Evolutionary conservation across 1,140 invertebrate species (phyloP).

Genomic region (Oncopodura yosiiana): DNA sequence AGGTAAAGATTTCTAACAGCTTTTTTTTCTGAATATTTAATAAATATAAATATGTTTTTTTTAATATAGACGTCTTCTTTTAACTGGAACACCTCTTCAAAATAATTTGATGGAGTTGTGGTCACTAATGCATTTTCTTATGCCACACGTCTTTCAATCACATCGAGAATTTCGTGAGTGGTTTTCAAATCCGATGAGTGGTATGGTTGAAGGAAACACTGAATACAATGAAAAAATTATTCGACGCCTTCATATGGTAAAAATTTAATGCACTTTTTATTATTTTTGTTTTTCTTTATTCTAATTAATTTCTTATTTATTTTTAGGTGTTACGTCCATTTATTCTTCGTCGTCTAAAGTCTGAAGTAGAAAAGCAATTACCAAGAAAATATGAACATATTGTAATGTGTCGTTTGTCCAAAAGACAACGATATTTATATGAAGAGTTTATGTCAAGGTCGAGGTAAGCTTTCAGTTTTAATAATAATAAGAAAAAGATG

Average conservation of each 20-base stretch:
- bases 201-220: slow-evolving; percentile 93
- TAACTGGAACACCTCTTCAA: slow-evolving; percentile 97
- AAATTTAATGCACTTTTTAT: neutral
- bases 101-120: slow-evolving; percentile 99
- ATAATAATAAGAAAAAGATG: neutral
- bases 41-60: slow-evolving; percentile 28
- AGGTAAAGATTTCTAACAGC: slow-evolving; percentile 47
- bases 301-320: slow-evolving; percentile 23
- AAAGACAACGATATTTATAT: slow-evolving; percentile 93
- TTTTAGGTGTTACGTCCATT: slow-evolving; percentile 88
- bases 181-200: slow-evolving; percentile 97
- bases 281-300: neutral
- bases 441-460: slow-evolving; percentile 98
- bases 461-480: slow-evolving; percentile 58
- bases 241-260: slow-evolving; percentile 87
- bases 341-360: slow-evolving; percentile 86
- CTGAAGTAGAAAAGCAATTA: slow-evolving; percentile 98
- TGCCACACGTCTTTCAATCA: slow-evolving; percentile 98
- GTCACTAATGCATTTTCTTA: slow-evolving; percentile 99
- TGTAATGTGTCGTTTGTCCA: slow-evolving; percentile 89
- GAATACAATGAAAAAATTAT: slow-evolving; percentile 93
- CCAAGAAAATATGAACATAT: slow-evolving; percentile 99
- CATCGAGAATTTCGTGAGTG: slow-evolving; percentile 96
- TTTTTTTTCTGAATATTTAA: neutral
- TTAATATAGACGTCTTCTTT: slow-evolving; percentile 64